These are phyloP conservation scores for Villa cingulata DNA, from an alignment of 2,888 invertebrate species.

Conservation along the genomic window DNA sequence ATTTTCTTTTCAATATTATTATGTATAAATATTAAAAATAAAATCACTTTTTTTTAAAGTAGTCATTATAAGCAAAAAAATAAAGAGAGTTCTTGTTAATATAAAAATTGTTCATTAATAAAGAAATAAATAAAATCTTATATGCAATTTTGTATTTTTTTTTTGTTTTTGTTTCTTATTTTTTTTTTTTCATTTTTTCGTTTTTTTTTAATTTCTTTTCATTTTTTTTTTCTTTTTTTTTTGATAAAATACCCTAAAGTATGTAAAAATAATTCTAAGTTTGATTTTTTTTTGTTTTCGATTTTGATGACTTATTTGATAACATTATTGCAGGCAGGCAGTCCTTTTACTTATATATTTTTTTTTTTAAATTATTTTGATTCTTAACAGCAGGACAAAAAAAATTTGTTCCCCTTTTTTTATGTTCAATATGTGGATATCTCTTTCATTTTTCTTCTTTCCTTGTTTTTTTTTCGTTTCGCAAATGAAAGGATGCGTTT, in stretches of 20 bases:
- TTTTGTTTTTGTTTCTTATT: not conserved
- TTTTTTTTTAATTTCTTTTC: too few species aligned
- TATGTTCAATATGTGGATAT: not conserved
- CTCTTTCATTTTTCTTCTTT: not conserved
- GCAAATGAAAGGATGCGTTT: too few species aligned
- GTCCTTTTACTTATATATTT: constrained; percentile 25
- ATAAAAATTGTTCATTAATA: constrained; percentile 4
- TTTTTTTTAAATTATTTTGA: constrained; percentile 2
- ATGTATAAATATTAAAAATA: too few species aligned
- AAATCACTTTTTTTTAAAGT: too few species aligned
- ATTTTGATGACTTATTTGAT: not conserved
- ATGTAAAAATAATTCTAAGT: not conserved
- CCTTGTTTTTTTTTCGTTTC: too few species aligned
- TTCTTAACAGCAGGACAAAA: constrained; percentile 1
- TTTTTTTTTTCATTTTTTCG: too few species aligned
- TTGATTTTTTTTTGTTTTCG: not conserved
- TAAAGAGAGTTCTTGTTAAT: constrained; percentile 1
- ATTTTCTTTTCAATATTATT: too few species aligned
- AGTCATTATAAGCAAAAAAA: not conserved
- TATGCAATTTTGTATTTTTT: not conserved
- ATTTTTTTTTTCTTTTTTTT: not conserved
- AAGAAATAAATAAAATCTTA: constrained; percentile 1
- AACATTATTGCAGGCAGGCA: constrained; percentile 24
- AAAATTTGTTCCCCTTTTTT: constrained; percentile 1
- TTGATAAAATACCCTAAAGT: not conserved